These are phyloP conservation scores for Xerus rutilus DNA, from an alignment of 2,797 vertebrate species.

Conservation along the genomic window DNA sequence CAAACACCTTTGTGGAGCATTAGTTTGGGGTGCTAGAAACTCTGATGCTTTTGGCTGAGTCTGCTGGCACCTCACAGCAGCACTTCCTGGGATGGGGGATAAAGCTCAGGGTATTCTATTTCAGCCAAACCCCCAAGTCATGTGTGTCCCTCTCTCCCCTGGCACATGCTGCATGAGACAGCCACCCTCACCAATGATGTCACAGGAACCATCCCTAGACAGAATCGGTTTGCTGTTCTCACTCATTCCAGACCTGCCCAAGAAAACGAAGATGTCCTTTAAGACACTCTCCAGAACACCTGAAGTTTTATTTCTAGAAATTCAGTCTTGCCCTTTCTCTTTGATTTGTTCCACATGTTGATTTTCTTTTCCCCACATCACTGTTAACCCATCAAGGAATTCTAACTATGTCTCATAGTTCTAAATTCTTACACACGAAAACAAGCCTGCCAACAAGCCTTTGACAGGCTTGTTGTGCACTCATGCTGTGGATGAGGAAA, in stretches of 20 bases:
- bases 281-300: not conserved
- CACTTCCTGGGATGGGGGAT: not conserved
- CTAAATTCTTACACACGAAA: not conserved
- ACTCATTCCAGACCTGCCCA: not conserved
- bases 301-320: not conserved
- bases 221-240: not conserved
- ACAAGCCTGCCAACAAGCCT: not conserved
- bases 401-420: accelerated
- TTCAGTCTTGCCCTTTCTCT: not conserved
- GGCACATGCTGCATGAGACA: no score
- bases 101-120: not conserved
- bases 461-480: no score
- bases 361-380: not conserved
- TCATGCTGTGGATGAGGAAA: not conserved
- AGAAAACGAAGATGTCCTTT: not conserved
- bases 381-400: no score
- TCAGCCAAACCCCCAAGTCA: not conserved
- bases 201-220: not conserved
- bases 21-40: no score
- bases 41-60: no score
- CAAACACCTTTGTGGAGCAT: not conserved
- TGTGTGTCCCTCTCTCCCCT: not conserved
- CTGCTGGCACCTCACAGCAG: not conserved
- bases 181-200: not conserved
- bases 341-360: not conserved